phyloP scores from a whole-genome alignment of 2,888 invertebrate species.

The Tetanocera ferruginea region DNA sequence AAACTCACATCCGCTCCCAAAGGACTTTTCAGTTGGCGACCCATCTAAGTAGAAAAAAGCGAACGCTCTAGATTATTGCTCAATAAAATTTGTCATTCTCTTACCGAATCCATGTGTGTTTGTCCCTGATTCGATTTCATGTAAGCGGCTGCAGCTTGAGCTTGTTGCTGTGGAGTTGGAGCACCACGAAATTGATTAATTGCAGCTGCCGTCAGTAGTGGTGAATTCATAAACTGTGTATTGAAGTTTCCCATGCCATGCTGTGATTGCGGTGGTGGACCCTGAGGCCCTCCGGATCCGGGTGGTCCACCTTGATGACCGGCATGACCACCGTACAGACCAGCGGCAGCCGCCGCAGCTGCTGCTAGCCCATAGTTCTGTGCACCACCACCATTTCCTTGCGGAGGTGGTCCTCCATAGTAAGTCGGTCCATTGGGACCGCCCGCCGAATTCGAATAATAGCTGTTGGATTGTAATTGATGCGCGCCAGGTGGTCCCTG shows the following conservation, averaged over 20 bases:
- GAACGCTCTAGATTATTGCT: neutral
- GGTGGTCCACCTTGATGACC: constrained; percentile 64
- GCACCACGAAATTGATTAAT: constrained; percentile 69
- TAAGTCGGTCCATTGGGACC: constrained; percentile 66
- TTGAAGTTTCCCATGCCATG: constrained; percentile 69
- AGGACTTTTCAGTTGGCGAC: constrained; percentile 69
- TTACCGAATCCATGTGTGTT: constrained; percentile 70
- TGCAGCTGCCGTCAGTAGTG: constrained; percentile 75
- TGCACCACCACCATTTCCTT: constrained; percentile 63
- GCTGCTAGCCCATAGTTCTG: constrained; percentile 68
- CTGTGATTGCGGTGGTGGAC: constrained; percentile 63
- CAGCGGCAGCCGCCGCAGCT: constrained; percentile 61
- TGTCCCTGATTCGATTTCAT: constrained; percentile 68
- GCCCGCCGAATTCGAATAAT: constrained; percentile 69
- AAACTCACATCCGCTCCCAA: constrained; percentile 68
- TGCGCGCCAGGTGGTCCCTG: constrained; percentile 61
- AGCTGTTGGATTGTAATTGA: constrained; percentile 69
- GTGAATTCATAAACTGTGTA: constrained; percentile 75
- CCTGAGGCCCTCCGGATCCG: constrained; percentile 63
- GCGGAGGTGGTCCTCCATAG: constrained; percentile 66
- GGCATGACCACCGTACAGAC: constrained; percentile 67
- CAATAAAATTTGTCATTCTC: constrained; percentile 35
- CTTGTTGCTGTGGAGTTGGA: constrained; percentile 62
- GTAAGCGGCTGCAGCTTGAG: constrained; percentile 62
- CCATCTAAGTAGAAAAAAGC: constrained; percentile 60